Evolutionary conservation across 2,797 vertebrate genomes (phyloP).

Genomic region (Avahi laniger): DNA sequence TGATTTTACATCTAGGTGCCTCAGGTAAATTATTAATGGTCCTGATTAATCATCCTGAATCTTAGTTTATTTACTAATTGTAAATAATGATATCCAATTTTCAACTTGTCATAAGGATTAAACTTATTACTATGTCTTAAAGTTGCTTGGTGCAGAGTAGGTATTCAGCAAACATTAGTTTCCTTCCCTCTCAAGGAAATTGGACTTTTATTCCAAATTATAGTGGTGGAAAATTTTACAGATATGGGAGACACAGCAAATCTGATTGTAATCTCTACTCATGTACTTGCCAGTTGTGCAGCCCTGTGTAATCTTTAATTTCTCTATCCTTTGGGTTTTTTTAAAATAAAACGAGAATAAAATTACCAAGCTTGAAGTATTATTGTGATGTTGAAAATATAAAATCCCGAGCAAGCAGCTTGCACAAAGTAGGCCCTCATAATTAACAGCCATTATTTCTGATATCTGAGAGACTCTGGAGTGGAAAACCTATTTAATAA

Average conservation of each 20-base stretch:
- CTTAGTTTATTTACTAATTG: neutral
- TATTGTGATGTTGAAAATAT: conserved; percentile 15
- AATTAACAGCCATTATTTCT: conserved; percentile 2
- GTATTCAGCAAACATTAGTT: neutral
- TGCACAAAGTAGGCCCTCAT: neutral
- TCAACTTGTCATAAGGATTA: neutral
- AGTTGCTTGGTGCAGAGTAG: neutral
- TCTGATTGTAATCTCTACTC: neutral
- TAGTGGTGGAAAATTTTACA: neutral
- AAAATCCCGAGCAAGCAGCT: neutral
- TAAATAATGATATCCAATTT: neutral
- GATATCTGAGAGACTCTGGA: neutral
- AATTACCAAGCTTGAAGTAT: neutral
- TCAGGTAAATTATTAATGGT: neutral
- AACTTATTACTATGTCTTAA: conserved; percentile 21
- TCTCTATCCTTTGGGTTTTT: neutral
- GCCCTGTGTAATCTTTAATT: neutral
- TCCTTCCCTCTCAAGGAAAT: neutral
- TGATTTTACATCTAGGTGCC: neutral
- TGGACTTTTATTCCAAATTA: conserved; percentile 29
- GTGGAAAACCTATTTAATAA: neutral
- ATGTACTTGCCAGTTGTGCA: neutral
- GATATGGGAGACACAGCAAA: neutral
- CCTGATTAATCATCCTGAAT: neutral
- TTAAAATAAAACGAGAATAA: neutral